Evolutionary conservation across 2,888 invertebrate species (phyloP), one percentile per base, ranked within the genome.

Genomic region (Pyrocoelia pectoralis): DNA sequence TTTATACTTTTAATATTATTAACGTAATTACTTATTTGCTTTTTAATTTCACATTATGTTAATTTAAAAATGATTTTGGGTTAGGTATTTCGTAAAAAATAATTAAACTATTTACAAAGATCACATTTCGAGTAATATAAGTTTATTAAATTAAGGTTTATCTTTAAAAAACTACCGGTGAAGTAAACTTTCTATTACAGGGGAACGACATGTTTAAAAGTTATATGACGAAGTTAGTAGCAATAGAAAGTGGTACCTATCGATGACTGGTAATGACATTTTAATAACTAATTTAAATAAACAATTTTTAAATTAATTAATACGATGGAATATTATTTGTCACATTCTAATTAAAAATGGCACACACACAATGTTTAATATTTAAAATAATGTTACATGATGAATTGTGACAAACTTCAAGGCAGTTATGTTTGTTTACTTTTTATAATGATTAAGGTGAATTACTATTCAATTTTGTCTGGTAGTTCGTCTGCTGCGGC

Each of bases 401-500:
- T n/a, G n/a, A n/a, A n/a, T n/a, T n/a, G n/a, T n/a, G n/a, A n/a
- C n/a, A n/a, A n/a, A n/a, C n/a, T n/a, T n/a, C n/a, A n/a, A n/a
- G n/a, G n/a, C n/a, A n/a, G n/a, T n/a, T n/a, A n/a, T n/a, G n/a
- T n/a, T n/a, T n/a, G n/a, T n/a, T n/a, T n/a, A n/a, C n/a, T n/a
- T n/a, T n/a, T n/a, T 33, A 15, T 8, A 43, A 50, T 28, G 24
- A 24, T 13, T 8, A 50, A 29, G 2, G 19, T 28, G 4, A 50
- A 70, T 52, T 71, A 77, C 66, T 78, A 80, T 77, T 86, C 89
- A 1, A 81, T 88, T 68, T 72, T 85, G 67, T 84, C 88, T 28
- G 89, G 89, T 41, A 72, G 84, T 69, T 88, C 86, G 82, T 87
- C 88, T 15, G 84, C 89, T 28, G 74, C 83, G 58, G 89, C 87